phyloP scores from a whole-genome alignment of 2,113 vertebrate genomes.

The Caloenas nicobarica region DNA sequence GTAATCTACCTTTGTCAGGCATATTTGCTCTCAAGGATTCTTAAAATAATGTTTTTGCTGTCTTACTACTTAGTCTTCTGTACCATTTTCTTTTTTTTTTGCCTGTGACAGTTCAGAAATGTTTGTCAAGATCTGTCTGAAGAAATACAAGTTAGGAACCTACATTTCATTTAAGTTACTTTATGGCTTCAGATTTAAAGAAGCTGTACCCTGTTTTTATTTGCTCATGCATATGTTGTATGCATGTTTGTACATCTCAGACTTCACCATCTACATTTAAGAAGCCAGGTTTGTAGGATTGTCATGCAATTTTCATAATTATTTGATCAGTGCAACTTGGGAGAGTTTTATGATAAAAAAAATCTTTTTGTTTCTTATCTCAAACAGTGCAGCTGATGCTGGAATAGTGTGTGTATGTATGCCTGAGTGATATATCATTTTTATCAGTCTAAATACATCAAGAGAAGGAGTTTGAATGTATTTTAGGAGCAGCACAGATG shows the following conservation, averaged over 20 bases:
- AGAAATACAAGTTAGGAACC: background rate
- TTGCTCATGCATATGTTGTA: background rate
- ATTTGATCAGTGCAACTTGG: background rate
- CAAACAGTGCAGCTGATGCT: background rate
- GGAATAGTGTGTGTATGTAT: background rate
- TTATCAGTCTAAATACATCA: conserved; percentile 25
- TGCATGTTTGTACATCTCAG: background rate
- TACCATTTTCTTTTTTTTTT: background rate
- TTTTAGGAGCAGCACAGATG: background rate
- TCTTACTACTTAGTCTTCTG: background rate
- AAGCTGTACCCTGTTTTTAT: background rate
- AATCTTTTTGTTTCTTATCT: background rate
- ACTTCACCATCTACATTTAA: background rate
- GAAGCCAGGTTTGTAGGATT: background rate
- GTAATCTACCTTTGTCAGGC: background rate
- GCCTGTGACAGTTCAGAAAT: background rate
- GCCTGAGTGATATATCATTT: background rate
- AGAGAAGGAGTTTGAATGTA: background rate
- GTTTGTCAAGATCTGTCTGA: background rate
- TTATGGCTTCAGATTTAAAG: background rate
- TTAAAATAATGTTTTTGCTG: background rate
- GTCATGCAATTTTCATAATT: background rate
- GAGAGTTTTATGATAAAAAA: conserved; percentile 12
- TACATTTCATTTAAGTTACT: background rate
- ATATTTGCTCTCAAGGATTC: background rate